Percentiles rank a stretch among this genome's conserved stretches.
phyloP scores from a whole-genome alignment of 2,888 invertebrate species.

The Chironomus tentans region DNA sequence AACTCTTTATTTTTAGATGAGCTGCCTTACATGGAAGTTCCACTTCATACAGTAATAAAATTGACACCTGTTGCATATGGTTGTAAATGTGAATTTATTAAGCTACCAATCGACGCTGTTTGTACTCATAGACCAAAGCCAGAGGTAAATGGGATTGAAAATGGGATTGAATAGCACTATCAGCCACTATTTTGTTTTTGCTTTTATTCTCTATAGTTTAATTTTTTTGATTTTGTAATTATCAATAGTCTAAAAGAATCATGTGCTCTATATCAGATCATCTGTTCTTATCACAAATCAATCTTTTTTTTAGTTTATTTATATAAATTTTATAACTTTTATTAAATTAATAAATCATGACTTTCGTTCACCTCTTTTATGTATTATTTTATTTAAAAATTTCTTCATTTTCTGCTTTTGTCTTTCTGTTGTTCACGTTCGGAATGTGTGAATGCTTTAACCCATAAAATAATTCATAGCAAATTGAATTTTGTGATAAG shows the following conservation, averaged over 20 bases:
- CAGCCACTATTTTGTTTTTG: not conserved
- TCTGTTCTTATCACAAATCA: not conserved
- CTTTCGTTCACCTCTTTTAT: not conserved
- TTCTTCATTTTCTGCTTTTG: not conserved
- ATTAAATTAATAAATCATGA: not conserved
- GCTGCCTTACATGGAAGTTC: constrained; percentile 81
- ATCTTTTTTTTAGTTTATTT: not conserved
- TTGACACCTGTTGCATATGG: constrained; percentile 97
- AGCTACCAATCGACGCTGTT: constrained; percentile 85
- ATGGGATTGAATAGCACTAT: not conserved
- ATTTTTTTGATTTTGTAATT: not conserved
- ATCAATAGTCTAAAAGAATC: not conserved
- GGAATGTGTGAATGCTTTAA: not conserved
- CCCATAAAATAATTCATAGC: not conserved
- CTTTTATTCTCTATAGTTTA: not conserved
- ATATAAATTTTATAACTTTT: not conserved
- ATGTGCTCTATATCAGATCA: not conserved
- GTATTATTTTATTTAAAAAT: not conserved
- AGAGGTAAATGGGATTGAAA: constrained; percentile 45
- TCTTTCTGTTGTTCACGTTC: not conserved
- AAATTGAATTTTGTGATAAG: not conserved
- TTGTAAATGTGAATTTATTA: constrained; percentile 90
- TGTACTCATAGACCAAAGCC: constrained; percentile 95
- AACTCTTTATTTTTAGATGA: constrained; percentile 54
- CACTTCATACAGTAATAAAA: constrained; percentile 91